phyloP scores from a whole-genome alignment of 2,113 vertebrate genomes.

The Actenoides hombroni region DNA sequence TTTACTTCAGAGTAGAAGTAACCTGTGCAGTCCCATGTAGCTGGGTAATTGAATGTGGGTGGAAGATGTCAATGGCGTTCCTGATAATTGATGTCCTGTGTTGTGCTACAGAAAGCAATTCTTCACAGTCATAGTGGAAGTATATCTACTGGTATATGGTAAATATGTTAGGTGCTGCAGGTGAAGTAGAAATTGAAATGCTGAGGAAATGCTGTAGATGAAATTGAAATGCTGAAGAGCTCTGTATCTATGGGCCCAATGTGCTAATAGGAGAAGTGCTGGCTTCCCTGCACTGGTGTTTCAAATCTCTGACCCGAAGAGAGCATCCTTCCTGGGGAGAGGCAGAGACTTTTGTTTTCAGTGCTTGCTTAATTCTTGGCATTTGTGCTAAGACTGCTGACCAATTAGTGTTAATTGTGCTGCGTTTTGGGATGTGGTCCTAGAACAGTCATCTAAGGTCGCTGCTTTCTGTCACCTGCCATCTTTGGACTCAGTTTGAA shows the following conservation, averaged over 20 bases:
- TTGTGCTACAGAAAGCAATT: background rate
- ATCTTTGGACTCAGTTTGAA: background rate
- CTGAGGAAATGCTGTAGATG: background rate
- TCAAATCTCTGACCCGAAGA: background rate
- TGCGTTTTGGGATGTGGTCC: conserved; percentile 26
- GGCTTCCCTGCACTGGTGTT: background rate
- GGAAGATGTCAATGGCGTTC: background rate
- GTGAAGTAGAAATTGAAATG: background rate
- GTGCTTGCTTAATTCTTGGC: background rate
- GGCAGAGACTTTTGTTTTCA: background rate
- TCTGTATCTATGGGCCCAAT: background rate
- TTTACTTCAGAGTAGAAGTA: background rate
- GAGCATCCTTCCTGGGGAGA: background rate
- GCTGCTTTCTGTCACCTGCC: background rate
- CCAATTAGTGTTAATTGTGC: conserved; percentile 59
- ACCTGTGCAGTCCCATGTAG: accelerated
- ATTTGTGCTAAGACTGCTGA: background rate
- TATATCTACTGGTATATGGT: background rate
- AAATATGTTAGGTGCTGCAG: background rate
- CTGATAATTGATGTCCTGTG: background rate
- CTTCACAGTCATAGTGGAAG: background rate
- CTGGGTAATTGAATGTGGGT: background rate
- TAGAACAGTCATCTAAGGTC: conserved; percentile 59
- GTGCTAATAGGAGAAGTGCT: background rate
- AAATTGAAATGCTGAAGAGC: background rate